Conservation (phyloP, 2,113 vertebrate species). For the Neolamprologus falcicula region DNA sequence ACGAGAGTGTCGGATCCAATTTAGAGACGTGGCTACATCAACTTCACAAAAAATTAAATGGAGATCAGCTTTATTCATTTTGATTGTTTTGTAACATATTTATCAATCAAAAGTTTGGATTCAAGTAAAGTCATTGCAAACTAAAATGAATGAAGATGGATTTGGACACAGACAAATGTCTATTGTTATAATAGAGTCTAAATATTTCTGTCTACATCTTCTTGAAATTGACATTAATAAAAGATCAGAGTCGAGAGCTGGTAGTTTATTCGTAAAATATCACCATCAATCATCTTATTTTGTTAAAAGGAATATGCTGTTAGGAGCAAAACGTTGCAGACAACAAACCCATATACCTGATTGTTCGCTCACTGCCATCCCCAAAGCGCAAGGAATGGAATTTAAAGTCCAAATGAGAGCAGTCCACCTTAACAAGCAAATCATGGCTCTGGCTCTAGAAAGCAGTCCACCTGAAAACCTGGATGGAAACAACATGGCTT, state of each 20-base stretch:
- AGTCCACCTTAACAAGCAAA: conserved; percentile 69
- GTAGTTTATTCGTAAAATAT: neutral
- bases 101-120: neutral
- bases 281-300: neutral
- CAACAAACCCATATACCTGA: conserved; percentile 73
- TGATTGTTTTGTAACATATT: neutral
- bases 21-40: neutral
- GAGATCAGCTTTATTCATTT: neutral
- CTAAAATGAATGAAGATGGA: fast-evolving
- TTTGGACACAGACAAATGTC: neutral
- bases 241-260: neutral
- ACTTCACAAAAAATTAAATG: neutral
- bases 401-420: conserved; percentile 75
- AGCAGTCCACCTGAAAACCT: conserved; percentile 71
- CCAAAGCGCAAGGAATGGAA: conserved; percentile 67
- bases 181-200: neutral
- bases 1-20: neutral
- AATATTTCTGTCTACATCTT: neutral
- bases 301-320: neutral
- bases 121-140: neutral
- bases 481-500: conserved; percentile 41
- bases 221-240: neutral
- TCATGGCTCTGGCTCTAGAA: conserved; percentile 79
- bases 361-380: conserved; percentile 77
- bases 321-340: neutral